Base-by-base conservation (phyloP, 1,140 invertebrate species). In the Steinernema khuongi region DNA sequence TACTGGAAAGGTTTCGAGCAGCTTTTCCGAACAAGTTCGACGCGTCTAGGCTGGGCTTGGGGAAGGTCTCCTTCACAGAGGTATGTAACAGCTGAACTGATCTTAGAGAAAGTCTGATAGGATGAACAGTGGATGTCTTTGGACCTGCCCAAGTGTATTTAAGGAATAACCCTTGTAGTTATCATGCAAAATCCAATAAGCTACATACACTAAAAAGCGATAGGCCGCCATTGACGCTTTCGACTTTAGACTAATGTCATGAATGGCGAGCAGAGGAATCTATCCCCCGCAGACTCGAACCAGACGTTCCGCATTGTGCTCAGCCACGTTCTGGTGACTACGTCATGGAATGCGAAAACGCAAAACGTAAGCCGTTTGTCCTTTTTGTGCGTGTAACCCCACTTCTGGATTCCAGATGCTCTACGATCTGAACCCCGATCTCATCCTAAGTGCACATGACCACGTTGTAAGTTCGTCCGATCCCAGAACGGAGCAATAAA, bases 371-470 rank as follows among this genome's bases (percentile, higher is more conserved):
- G 50, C 19, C 7, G 7, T 11, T 60, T 26, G 50, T 22, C 4
- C 26, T 28, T 67, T 76, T 76, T 26, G 31, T 28, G 0, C 33
- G 19, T 76, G 30, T 69, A 14, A 17, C 26, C 75, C 32, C 0
- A 43, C 19, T 66, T 68, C 29, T 22, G 26, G 1, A 26, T 31
- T 19, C 17, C 26, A 33, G 67, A n/a, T 76, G 22, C 14, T 60
- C 4, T 44, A 75, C 66, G 68, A 60, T 17, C 26, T 74, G 19
- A 74, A 76, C 33, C 82, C 83, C 29, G 80, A 85, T 44, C 50
- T 86, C 29, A 80, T 86, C 32, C 74, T 86, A n/a, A 81, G 82
- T 43, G 86, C 80, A 33, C 86, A 86, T 67, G 85, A 81, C 78
- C 85, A 86, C 77, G 80, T 79, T 79, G 85, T 86, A 81, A 50